Base-by-base conservation (phyloP, 2,888 invertebrate species). In the Daptonema setosum region DNA sequence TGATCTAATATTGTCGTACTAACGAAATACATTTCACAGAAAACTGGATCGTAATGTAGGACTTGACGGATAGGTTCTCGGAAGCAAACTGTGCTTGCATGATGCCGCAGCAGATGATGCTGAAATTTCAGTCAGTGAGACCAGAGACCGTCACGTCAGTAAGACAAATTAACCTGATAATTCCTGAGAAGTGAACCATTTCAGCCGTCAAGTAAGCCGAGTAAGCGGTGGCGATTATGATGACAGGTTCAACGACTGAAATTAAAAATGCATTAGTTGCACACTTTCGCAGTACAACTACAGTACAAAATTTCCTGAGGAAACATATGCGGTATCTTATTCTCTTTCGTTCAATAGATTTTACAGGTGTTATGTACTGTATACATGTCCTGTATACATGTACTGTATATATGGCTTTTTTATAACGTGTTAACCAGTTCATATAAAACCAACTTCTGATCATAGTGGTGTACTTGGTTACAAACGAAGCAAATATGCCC, bases 51-150 rank as follows among this genome's bases (percentile, higher is more conserved):
- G 76, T 74, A n/a, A 74, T 73, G 58, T 70, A 70, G 0, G 77
- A 77, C 63, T 77, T 78, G 60, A 71, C 67, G 0, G 76, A 75
- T 30, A 78, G 72, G 64, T 78, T 78, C 58, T 72, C 69, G 61
- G 75, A 73, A n/a, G 77, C 73, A 63, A 77, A 78, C 54, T 77
- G 76, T 5, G 75, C 73, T 67, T 78, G 78, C n/a, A 76, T 68
- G 29, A 78, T 65, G 0, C 77, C 78, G 66, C 77, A 78, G 20
- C 72, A 73, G 52, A 78, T 77, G 26, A 77, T 72, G 60, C 76
- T 75, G 67, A 55, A 68, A 65, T n/a, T n/a, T n/a, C n/a, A n/a
- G n/a, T n/a, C n/a, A n/a, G n/a, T n/a, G n/a, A n/a, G n/a, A n/a
- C n/a, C n/a, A n/a, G n/a, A n/a, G n/a, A n/a, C n/a, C n/a, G n/a